phyloP scores from a whole-genome alignment of 2,113 vertebrate species.

The Melospiza melodia region DNA sequence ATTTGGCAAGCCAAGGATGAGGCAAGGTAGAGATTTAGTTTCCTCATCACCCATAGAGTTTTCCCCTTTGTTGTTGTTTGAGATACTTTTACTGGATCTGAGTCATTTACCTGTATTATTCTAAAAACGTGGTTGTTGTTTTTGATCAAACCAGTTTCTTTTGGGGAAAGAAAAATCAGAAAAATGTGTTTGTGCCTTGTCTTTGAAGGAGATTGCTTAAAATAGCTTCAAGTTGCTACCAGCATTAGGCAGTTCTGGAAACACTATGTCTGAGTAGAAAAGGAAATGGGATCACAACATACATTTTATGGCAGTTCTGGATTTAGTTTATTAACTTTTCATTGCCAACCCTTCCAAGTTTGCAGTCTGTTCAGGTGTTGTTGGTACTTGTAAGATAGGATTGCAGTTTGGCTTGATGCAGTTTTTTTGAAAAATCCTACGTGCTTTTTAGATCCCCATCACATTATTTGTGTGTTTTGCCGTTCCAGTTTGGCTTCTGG shows the following conservation, averaged over 20 bases:
- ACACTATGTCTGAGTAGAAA: slow-evolving; percentile 16
- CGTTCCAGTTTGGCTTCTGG: background rate
- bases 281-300: slow-evolving; percentile 58
- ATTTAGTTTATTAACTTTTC: slow-evolving; percentile 42
- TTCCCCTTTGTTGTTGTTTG: background rate
- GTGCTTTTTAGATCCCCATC: background rate
- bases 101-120: background rate
- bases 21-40: background rate
- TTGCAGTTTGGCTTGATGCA: background rate
- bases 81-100: background rate
- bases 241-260: slow-evolving; percentile 32
- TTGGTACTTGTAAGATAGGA: background rate
- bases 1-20: background rate
- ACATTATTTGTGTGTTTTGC: background rate
- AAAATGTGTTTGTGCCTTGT: slow-evolving; percentile 3
- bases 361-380: background rate
- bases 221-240: slow-evolving; percentile 25
- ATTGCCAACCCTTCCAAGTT: background rate
- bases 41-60: background rate
- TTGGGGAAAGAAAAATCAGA: background rate
- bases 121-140: background rate
- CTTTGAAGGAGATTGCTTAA: background rate
- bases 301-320: slow-evolving; percentile 38
- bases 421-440: background rate
- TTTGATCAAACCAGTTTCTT: background rate